Conservation (phyloP, 35 echinoderm and acorn worm genomes). For the Diadema setosum region DNA sequence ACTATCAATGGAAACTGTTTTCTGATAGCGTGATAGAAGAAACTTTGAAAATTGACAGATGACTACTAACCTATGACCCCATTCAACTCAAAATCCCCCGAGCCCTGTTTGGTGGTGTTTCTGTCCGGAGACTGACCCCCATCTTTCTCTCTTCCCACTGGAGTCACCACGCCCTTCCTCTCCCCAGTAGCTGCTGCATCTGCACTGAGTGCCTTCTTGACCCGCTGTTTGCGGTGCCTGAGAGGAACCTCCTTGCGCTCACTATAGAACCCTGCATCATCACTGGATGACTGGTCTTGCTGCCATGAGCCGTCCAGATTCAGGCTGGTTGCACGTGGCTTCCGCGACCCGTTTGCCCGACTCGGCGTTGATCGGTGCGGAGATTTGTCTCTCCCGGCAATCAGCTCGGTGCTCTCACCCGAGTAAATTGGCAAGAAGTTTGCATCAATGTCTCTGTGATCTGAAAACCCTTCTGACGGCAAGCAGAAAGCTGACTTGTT, state of each 20-base stretch:
- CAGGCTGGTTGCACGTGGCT: not conserved
- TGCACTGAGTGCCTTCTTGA: not conserved
- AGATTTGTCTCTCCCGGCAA: not conserved
- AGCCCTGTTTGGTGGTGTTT: not conserved
- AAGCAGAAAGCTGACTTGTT: not conserved
- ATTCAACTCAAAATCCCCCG: not conserved
- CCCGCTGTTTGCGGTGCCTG: not conserved
- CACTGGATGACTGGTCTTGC: not conserved
- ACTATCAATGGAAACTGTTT: no score
- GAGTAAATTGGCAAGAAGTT: not conserved
- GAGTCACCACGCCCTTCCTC: not conserved
- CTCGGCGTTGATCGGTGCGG: not conserved
- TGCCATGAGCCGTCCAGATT: not conserved
- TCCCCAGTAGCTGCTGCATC: not conserved
- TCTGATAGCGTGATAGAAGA: no score
- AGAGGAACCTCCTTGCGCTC: not conserved
- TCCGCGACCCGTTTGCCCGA: not conserved
- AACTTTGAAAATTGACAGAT: no score
- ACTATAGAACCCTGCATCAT: slow-evolving; percentile 7
- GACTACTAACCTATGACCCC: not conserved
- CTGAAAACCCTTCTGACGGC: not conserved
- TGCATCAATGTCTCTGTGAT: not conserved
- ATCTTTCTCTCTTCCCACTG: not conserved
- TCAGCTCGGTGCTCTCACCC: not conserved
- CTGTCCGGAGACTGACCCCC: not conserved